Conservation (phyloP, 37 sponge, comb jelly and placozoan genomes). For the Axinella damicornis region DNA sequence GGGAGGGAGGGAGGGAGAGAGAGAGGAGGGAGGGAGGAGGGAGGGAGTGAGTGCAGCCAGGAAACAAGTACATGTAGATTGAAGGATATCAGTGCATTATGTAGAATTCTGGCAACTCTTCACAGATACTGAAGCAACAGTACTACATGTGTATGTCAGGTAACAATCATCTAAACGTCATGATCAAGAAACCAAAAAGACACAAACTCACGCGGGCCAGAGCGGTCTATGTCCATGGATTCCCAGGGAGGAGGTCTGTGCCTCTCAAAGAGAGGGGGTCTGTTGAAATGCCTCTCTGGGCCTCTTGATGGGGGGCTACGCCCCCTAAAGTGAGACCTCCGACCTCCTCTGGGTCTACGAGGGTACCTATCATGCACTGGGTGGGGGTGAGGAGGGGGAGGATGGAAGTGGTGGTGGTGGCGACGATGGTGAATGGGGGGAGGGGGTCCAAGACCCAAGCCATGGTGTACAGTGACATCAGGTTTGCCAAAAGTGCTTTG, state of each 20-base stretch:
- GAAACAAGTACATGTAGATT: no score
- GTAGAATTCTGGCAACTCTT: no score
- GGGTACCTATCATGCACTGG: conserved; percentile 11
- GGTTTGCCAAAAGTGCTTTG: not conserved
- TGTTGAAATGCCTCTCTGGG: not conserved
- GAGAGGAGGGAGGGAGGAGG: no score
- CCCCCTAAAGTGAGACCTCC: not conserved
- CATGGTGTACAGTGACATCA: not conserved
- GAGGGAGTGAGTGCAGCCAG: no score
- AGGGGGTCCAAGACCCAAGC: not conserved
- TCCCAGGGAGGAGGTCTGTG: not conserved
- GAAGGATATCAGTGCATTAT: no score
- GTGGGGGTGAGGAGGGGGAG: not conserved
- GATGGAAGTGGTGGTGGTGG: not conserved
- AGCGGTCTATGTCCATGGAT: no score
- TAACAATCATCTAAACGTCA: no score
- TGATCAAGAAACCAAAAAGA: no score
- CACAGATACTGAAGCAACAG: no score
- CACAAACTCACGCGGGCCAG: no score
- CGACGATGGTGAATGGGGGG: not conserved
- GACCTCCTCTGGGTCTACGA: not conserved
- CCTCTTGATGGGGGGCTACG: not conserved
- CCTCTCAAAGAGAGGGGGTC: not conserved
- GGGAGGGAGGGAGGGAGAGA: no score
- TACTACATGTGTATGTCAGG: no score